phyloP scores from a whole-genome alignment of 2,797 vertebrate species.

The Onychomys leucogaster region DNA sequence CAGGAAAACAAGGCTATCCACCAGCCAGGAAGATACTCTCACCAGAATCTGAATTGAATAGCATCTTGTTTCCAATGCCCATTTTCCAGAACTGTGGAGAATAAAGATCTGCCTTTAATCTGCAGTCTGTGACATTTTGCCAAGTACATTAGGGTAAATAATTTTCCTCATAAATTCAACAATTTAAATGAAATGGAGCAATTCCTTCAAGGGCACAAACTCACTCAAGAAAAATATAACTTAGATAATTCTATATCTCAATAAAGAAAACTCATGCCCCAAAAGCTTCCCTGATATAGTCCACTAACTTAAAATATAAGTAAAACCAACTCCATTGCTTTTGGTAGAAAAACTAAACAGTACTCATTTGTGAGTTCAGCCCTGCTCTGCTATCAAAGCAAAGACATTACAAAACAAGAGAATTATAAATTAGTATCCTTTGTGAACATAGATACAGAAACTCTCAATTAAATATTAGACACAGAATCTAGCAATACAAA shows the following conservation, averaged over 20 bases:
- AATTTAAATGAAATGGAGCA: not conserved
- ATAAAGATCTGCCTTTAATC: not conserved
- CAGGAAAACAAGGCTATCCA: not conserved
- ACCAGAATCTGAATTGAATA: not conserved
- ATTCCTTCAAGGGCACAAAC: not conserved
- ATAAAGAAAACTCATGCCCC: not conserved
- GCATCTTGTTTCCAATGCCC: not conserved
- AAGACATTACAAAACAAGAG: not conserved
- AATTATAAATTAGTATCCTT: not conserved
- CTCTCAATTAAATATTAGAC: not conserved
- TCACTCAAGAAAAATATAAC: constrained; percentile 13
- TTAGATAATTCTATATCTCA: not conserved
- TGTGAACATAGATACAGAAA: not conserved
- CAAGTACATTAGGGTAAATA: not conserved
- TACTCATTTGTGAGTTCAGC: not conserved
- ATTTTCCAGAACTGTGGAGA: not conserved
- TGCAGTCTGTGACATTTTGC: not conserved
- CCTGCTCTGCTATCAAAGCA: not conserved
- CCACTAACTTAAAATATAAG: not conserved
- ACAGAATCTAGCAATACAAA: not conserved
- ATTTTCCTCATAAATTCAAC: not conserved
- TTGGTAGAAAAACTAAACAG: not conserved
- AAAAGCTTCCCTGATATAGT: not conserved
- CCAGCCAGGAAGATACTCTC: not conserved
- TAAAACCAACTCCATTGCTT: not conserved